Evolutionary conservation across 1,140 invertebrate species (phyloP).

Genomic region (Helicoverpa armigera): DNA sequence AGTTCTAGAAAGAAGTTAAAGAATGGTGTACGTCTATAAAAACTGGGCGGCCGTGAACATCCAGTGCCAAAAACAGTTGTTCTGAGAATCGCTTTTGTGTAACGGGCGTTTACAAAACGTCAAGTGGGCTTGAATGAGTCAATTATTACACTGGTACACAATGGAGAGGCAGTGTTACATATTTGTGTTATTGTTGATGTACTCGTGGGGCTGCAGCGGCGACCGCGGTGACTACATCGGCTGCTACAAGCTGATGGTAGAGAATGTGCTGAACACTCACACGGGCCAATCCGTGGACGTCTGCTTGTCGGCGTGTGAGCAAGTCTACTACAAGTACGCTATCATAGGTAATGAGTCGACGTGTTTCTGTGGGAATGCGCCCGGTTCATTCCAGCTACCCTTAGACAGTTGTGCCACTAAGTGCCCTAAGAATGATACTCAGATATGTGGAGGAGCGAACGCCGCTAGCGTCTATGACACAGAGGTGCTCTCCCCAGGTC

Average conservation of each 20-base stretch:
- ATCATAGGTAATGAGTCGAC: constrained; percentile 80
- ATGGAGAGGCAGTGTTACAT: constrained; percentile 66
- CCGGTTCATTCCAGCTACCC: constrained; percentile 70
- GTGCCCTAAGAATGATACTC: constrained; percentile 85
- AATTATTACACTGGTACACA: constrained; percentile 65
- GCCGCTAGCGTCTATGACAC: constrained; percentile 87
- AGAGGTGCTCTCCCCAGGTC: constrained; percentile 78
- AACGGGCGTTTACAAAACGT: constrained; percentile 46
- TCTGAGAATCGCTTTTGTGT: background rate
- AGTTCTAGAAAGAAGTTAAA: background rate
- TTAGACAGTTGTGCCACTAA: constrained; percentile 78
- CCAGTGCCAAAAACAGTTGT: constrained; percentile 6
- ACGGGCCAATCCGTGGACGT: constrained; percentile 81
- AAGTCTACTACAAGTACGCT: constrained; percentile 82
- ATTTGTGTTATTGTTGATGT: constrained; percentile 57
- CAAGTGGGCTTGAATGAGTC: constrained; percentile 65
- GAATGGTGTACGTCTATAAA: constrained; percentile 29
- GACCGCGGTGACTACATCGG: constrained; percentile 81
- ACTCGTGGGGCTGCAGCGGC: constrained; percentile 44
- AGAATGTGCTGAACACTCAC: constrained; percentile 78
- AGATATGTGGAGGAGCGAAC: constrained; percentile 86
- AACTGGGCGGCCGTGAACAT: constrained; percentile 4
- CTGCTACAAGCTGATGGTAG: constrained; percentile 70
- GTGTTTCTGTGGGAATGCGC: constrained; percentile 80
- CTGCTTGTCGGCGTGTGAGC: constrained; percentile 80